Evolutionary conservation across 2,888 invertebrate genomes (phyloP), one percentile per base, ranked within the genome.

Genomic region (Liodrosophila aerea): DNA sequence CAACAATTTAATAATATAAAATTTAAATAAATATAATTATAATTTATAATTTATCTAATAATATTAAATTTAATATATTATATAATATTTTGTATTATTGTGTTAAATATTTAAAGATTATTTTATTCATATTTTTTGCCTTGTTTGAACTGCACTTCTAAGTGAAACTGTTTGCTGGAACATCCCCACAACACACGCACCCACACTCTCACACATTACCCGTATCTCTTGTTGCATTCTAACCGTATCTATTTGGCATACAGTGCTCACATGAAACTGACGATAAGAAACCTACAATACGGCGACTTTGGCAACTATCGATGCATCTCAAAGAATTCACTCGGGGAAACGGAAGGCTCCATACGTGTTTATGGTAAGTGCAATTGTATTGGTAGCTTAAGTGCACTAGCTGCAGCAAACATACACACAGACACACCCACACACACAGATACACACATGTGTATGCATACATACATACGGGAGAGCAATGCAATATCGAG

Each of bases 311-410:
- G 97, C 68, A 96, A 95, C 91, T 97, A 97, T 91, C 92, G 95
- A 85, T 97, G 97, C 92, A 95, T 97, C 90, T 96, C 96, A 80
- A 97, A 97, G 91, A 97, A 97, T 91, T 96, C 96, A 50, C 93
- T 97, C 41, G 97, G 97, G 64, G 97, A 97, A 91, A 97, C 97
- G 7, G 97, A 97, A 91, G 97, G 97, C 81, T 96, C 96, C 78
- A 97, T 97, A 89, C 92, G 96, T 89, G 92, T 97, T 75, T 97
- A 97, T 91, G 97, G 97, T 96, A 92, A 92, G 92, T 87, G 68
- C 86, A 80, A 66, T 62, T 80, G 85, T 80, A 80, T 84, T 83
- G 85, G 86, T 84, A 76, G 49, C 70, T 81, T 84, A 77, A 85
- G 87, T 85, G 84, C 84, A 84, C 81, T 73, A 84, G 72, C 73